These are phyloP conservation scores for Athrips mouffetella DNA, from an alignment of 2,888 invertebrate species.

Conservation along the genomic window DNA sequence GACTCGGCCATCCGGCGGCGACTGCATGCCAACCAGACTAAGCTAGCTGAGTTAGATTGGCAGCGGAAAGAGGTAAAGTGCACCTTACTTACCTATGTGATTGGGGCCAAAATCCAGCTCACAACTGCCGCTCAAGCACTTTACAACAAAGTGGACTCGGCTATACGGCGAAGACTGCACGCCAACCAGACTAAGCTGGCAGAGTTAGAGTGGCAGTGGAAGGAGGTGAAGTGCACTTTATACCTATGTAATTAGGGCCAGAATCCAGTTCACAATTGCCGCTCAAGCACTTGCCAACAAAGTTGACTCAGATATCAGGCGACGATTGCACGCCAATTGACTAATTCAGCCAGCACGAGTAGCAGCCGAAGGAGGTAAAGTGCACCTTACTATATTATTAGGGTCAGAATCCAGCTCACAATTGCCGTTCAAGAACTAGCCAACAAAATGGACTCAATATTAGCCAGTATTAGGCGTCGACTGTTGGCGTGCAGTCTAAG, in stretches of 20 bases:
- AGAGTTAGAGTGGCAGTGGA: conserved; percentile 88
- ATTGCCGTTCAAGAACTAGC: too few relatives aligned
- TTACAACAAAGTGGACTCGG: conserved; percentile 84
- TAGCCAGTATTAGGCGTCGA: too few relatives aligned
- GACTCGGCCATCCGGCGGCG: conserved; percentile 86
- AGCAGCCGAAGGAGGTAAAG: too few relatives aligned
- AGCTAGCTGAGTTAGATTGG: conserved; percentile 88
- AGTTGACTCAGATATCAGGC: not conserved
- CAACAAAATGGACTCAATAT: too few relatives aligned
- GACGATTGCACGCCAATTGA: too few relatives aligned
- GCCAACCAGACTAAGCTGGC: conserved; percentile 85
- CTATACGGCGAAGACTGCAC: conserved; percentile 85
- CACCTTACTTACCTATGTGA: too few relatives aligned
- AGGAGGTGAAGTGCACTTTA: too few relatives aligned
- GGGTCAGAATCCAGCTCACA: too few relatives aligned
- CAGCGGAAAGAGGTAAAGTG: conserved; percentile 86
- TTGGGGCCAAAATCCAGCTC: conserved; percentile 73
- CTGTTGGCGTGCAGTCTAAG: too few relatives aligned
- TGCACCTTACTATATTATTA: too few relatives aligned
- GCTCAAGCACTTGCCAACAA: not conserved
- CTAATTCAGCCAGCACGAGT: too few relatives aligned
- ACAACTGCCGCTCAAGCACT: conserved; percentile 84
- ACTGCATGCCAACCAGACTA: conserved; percentile 85
- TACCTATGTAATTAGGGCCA: not conserved
- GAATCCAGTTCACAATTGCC: not conserved